phyloP scores from a whole-genome alignment of 2,797 vertebrate genomes.

The Pteropus rufus region DNA sequence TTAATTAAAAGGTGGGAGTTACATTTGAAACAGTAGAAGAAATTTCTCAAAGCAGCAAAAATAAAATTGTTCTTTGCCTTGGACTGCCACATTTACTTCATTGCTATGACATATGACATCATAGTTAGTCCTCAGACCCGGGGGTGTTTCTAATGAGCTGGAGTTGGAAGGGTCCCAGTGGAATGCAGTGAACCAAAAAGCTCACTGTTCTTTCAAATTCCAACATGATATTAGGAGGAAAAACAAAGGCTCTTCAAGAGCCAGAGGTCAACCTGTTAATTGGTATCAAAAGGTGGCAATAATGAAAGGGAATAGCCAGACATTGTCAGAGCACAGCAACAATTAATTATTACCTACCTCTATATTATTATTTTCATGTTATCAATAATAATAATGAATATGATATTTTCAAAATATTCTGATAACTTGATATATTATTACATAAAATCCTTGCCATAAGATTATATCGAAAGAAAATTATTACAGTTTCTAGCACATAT shows the following conservation, averaged over 20 bases:
- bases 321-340: background rate
- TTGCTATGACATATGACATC: conserved; percentile 78
- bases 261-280: conserved; percentile 64
- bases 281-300: conserved; percentile 52
- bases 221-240: conserved; percentile 56
- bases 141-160: conserved; percentile 77
- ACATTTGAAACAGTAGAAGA: conserved; percentile 44
- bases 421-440: background rate
- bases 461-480: background rate
- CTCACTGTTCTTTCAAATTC: conserved; percentile 77
- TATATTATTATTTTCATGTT: background rate
- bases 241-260: conserved; percentile 70
- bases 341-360: background rate
- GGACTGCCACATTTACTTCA: conserved; percentile 68
- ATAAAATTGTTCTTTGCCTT: conserved; percentile 62
- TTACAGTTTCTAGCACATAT: background rate
- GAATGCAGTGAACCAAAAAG: conserved; percentile 74
- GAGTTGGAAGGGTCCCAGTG: conserved; percentile 76
- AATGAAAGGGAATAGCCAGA: background rate
- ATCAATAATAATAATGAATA: background rate
- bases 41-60: conserved; percentile 51
- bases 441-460: background rate
- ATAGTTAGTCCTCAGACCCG: conserved; percentile 64
- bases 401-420: conserved; percentile 30
- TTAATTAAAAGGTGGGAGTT: conserved; percentile 38